These are phyloP conservation scores for Petrolisthes cinctipes DNA, from an alignment of 2,888 invertebrate species.

Conservation along the genomic window DNA sequence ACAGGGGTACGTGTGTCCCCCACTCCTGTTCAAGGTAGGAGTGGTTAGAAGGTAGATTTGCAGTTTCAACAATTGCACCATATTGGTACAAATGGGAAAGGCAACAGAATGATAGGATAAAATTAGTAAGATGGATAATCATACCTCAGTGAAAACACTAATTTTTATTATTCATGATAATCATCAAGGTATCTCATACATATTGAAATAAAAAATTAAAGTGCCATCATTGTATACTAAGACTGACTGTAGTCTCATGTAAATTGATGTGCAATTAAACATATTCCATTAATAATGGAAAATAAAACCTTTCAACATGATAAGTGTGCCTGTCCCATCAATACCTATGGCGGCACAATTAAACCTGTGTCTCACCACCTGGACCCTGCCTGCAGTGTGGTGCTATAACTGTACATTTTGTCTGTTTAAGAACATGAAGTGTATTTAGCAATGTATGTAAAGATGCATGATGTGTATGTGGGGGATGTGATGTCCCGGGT, in stretches of 20 bases:
- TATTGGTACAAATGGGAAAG: no score
- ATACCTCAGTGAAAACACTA: not conserved
- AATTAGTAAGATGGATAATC: not conserved
- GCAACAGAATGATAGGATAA: not conserved
- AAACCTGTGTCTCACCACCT: no score
- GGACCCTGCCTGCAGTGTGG: not conserved
- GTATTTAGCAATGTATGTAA: no score
- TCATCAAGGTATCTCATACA: not conserved
- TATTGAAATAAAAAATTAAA: not conserved
- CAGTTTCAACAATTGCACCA: no score
- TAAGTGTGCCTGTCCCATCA: not conserved
- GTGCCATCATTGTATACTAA: not conserved
- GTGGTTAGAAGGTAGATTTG: no score
- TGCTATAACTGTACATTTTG: not conserved
- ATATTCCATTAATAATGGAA: not conserved
- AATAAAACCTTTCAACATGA: not conserved
- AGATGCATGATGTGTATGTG: no score
- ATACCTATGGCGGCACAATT: no score
- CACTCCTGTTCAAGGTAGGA: no score
- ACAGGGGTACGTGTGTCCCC: no score
- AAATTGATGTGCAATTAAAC: not conserved
- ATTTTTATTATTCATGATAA: not conserved
- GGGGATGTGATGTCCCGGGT: not conserved
- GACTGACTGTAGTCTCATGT: not conserved
- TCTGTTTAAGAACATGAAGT: no score